Percentiles rank a stretch among this genome's conserved stretches.
Conservation (phyloP, 2,888 invertebrate genomes). For the Synanthedon myopaeformis region DNA sequence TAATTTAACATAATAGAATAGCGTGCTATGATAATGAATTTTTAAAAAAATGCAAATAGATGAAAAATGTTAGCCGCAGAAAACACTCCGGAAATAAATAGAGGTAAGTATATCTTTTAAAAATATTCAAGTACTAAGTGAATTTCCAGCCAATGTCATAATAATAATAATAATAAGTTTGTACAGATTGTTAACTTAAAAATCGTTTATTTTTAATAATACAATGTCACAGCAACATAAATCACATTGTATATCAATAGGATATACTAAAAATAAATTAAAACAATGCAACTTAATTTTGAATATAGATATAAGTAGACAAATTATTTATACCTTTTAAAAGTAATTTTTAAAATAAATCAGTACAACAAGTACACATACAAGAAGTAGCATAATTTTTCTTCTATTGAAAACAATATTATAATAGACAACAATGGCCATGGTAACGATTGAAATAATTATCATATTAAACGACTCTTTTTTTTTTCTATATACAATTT, state of each 20-base stretch:
- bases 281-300: conserved; percentile 6
- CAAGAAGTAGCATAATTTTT: too few species aligned
- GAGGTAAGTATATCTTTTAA: conserved; percentile 2
- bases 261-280: conserved; percentile 26
- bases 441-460: too few species aligned
- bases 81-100: conserved; percentile 1
- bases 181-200: conserved; percentile 17
- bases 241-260: conserved; percentile 60
- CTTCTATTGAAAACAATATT: too few species aligned
- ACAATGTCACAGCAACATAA: conserved; percentile 57
- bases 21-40: conserved; percentile 3
- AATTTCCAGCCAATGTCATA: not conserved
- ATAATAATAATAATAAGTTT: conserved; percentile 10
- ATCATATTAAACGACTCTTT: too few species aligned
- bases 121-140: not conserved
- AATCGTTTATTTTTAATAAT: conserved; percentile 7
- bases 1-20: conserved; percentile 17
- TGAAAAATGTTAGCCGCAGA: not conserved
- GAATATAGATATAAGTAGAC: not conserved
- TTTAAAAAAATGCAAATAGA: not conserved
- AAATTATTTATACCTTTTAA: not conserved
- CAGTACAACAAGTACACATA: too few species aligned
- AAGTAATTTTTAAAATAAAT: too few species aligned
- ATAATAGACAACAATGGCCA: too few species aligned
- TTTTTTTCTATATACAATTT: too few species aligned